phyloP scores from a whole-genome alignment of 2,888 invertebrate species.

The Sinodicranocentrus sp. region DNA sequence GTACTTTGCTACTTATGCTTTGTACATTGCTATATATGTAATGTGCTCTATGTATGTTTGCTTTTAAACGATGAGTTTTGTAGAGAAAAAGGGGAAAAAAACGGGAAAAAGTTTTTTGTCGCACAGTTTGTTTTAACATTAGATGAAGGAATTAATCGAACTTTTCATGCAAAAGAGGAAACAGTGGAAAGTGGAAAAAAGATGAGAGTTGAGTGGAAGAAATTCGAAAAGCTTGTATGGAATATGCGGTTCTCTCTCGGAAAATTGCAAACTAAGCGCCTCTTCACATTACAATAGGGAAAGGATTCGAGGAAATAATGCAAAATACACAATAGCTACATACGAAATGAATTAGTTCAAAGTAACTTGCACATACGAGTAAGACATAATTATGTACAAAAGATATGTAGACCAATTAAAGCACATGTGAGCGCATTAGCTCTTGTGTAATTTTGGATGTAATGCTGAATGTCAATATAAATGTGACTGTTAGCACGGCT shows the following conservation, averaged over 20 bases:
- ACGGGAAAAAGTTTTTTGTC: constrained; percentile 44
- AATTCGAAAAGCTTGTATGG: constrained; percentile 40
- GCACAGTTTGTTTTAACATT: constrained; percentile 63
- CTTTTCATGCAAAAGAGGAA: constrained; percentile 55
- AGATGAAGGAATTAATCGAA: constrained; percentile 56
- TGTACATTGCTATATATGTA: not conserved
- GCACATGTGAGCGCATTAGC: too few relatives aligned
- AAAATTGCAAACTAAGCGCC: not conserved
- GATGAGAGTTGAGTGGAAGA: constrained; percentile 8
- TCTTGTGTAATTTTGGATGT: too few relatives aligned
- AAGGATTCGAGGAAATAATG: too few relatives aligned
- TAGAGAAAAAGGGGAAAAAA: constrained; percentile 31
- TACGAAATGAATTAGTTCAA: not conserved
- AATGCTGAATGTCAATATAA: too few relatives aligned
- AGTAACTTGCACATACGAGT: too few relatives aligned
- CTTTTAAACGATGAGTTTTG: constrained; percentile 44
- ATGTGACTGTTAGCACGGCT: too few relatives aligned
- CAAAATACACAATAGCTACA: not conserved
- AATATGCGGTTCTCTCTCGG: constrained; percentile 15
- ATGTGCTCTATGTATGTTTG: not conserved
- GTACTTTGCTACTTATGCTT: too few relatives aligned
- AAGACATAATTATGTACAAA: too few relatives aligned
- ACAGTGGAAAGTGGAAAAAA: not conserved
- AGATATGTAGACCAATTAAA: too few relatives aligned
- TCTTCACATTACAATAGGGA: too few relatives aligned